Evolutionary conservation across 2,113 vertebrate species (phyloP), one percentile per base, ranked within the genome.

Genomic region (Nothobranchius furzeri): DNA sequence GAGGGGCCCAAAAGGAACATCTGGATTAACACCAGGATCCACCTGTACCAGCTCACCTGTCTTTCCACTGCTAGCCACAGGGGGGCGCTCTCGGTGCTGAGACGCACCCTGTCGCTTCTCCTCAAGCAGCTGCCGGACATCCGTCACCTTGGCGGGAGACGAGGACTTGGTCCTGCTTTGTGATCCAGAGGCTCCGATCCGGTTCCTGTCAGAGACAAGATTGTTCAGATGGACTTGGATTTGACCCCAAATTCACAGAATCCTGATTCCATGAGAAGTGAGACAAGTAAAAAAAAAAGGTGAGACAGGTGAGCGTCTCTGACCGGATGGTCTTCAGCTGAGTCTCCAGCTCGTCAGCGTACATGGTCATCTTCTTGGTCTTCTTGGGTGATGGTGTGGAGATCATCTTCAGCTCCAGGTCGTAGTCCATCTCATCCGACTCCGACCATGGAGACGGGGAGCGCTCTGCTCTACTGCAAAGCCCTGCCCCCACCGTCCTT

Each of bases 341-440:
- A 0, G 90, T 93, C 60, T 99, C 96, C 60, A 99, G 92, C 86
- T 99, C 97, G 3, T 99, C 98, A 0, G 98, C 97, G 60, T 99
- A 99, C 98, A 99, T 99, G 0, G 98, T 99, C 98, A 99, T 99
- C 88, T 99, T 98, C 95, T 97, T 96, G 92, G 94, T 98, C 78
- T 98, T 99, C 84, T 99, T 99, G 17, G 96, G 97, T 0, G 97
- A 98, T 0, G 98, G 96, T 0, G 96, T 98, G 3, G 98, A 98
- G 64, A 99, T 99, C 98, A 99, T 99, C 88, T 98, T 99, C 75
- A 99, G 89, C 79, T 99, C 98, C 13, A 99, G 93, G 74, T 99
- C 98, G 40, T 99, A 99, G 90, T 99, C 98, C 98, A 99, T 99
- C 78, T 99, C 97, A 11, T 98, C 97, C 0, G 97, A 99, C 87